Evolutionary conservation across 2,797 vertebrate genomes (phyloP).

Genomic region (Sciurus carolinensis): DNA sequence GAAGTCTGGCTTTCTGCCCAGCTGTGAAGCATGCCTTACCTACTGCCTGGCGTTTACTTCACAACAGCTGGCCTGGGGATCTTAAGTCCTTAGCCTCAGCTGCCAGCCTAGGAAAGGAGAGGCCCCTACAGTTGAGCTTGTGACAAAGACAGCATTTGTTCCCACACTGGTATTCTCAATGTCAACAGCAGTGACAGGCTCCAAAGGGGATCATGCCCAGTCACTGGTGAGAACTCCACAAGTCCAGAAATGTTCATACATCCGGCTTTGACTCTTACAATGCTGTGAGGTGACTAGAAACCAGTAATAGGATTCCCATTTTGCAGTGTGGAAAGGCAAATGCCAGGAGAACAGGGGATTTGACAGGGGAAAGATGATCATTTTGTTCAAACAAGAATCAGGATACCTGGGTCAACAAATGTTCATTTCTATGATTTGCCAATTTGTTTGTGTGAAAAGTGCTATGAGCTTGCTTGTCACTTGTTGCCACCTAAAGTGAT

Average conservation of each 20-base stretch:
- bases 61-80: constrained; percentile 81
- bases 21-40: constrained; percentile 77
- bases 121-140: constrained; percentile 73
- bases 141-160: constrained; percentile 85
- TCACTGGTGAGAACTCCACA: constrained; percentile 60
- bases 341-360: neutral
- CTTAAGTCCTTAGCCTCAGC: constrained; percentile 80
- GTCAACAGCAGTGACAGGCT: constrained; percentile 77
- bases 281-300: constrained; percentile 20
- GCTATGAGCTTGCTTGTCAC: neutral
- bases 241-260: constrained; percentile 46
- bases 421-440: constrained; percentile 12
- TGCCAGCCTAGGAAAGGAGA: constrained; percentile 81
- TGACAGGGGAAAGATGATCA: neutral
- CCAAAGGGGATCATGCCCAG: constrained; percentile 70
- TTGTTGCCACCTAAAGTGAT: neutral
- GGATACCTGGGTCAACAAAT: neutral
- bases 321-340: constrained; percentile 3
- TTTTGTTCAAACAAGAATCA: constrained; percentile 21
- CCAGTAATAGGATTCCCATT: neutral
- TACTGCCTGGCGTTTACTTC: constrained; percentile 80
- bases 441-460: neutral
- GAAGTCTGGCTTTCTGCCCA: constrained; percentile 73
- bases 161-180: constrained; percentile 67
- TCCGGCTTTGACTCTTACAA: constrained; percentile 8